Percentiles rank a stretch among this genome's conserved stretches.
Evolutionary conservation across 2,113 vertebrate species (phyloP).

Genomic region (Rhinogobius similis): DNA sequence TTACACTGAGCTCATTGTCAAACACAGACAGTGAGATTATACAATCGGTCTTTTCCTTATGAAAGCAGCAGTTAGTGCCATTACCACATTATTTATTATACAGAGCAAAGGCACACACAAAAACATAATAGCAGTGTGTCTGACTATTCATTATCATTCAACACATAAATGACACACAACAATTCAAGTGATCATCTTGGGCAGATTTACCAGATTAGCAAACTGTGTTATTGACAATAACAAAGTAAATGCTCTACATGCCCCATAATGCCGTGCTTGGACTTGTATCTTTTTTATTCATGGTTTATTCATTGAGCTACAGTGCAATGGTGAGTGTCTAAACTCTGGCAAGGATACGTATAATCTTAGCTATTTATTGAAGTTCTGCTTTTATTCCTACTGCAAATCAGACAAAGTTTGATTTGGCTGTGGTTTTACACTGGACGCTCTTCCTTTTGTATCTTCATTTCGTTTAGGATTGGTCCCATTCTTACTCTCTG

Average conservation of each 20-base stretch:
- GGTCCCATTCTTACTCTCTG: background rate
- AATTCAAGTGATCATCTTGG: conserved; percentile 1
- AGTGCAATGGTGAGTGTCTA: no score
- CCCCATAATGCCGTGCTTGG: background rate
- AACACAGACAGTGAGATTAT: conserved; percentile 16
- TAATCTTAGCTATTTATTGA: no score
- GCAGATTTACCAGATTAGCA: conserved; percentile 19
- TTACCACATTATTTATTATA: conserved; percentile 1
- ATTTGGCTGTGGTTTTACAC: background rate
- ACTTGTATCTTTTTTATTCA: no score
- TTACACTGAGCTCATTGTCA: conserved; percentile 2
- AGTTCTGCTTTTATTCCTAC: no score
- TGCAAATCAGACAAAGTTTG: no score
- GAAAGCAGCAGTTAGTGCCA: conserved; percentile 7
- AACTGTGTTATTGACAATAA: background rate
- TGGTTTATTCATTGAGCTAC: no score
- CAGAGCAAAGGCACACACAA: background rate
- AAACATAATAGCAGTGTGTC: conserved; percentile 1
- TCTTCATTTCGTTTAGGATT: background rate
- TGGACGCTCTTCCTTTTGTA: background rate
- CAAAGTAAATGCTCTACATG: background rate
- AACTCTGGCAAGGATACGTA: no score
- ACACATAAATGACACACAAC: conserved; percentile 8
- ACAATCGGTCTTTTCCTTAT: conserved; percentile 15
- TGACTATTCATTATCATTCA: conserved; percentile 17